Percentiles rank a stretch among this genome's conserved stretches.
These are phyloP conservation scores for Antheraea pernyi DNA, from an alignment of 1,140 invertebrate species.

Conservation along the genomic window DNA sequence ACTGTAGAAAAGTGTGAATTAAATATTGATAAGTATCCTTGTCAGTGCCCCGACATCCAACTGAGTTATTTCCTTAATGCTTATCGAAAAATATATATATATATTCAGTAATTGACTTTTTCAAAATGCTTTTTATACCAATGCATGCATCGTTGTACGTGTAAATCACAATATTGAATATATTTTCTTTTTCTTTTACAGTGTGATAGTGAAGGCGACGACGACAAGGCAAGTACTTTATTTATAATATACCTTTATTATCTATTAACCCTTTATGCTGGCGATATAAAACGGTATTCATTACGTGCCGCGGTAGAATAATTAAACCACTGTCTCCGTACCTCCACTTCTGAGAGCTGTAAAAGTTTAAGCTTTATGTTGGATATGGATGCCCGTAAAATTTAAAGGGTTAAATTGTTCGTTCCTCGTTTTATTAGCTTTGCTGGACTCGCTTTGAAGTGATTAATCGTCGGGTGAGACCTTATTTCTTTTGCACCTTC, in stretches of 20 bases:
- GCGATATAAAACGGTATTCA: conserved; percentile 33
- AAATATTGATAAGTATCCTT: not conserved
- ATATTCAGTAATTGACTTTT: not conserved
- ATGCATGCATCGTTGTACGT: not conserved
- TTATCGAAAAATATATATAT: not conserved
- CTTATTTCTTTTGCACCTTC: no score
- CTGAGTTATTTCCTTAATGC: not conserved
- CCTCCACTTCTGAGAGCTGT: no score
- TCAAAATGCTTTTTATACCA: not conserved
- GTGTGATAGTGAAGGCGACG: conserved; percentile 94
- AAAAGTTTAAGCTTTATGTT: no score
- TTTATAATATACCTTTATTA: conserved; percentile 12
- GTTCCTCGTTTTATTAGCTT: no score
- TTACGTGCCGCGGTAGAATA: not conserved
- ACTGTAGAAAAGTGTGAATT: not conserved
- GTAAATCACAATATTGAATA: conserved; percentile 10
- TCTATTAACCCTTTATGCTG: conserved; percentile 37
- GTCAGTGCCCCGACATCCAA: no score
- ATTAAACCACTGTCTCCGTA: no score
- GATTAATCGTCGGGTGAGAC: no score
- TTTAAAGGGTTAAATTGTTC: no score
- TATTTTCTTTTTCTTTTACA: conserved; percentile 81
- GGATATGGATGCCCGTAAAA: no score
- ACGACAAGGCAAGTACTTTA: conserved; percentile 87
- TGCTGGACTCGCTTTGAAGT: no score